Base-by-base conservation (phyloP, 2,797 vertebrate genomes). In the Schizopygopsis malacanthus region DNA sequence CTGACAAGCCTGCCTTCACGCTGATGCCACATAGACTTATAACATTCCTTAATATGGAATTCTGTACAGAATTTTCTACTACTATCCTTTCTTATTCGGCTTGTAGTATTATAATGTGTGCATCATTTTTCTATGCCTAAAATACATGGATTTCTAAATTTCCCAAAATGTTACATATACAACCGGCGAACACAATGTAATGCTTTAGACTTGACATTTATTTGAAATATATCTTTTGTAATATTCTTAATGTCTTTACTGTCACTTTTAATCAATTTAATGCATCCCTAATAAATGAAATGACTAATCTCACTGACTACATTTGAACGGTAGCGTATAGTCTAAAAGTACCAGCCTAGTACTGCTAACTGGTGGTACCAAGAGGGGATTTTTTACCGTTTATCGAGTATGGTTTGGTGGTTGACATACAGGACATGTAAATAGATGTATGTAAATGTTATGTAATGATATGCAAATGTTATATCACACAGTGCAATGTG, bases 361-460 rank as follows among this genome's bases (percentile, higher is more conserved):
- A n/a, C 56, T 37, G 43, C 25, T 65, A 18, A 47, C 47, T 1
- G 54, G 1, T 11, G 25, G n/a, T 6, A 63, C 4, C 39, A 20
- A 63, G 81, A 12, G 71, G 81, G 43, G 52, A 72, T 25, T 76
- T 71, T 80, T 33, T 33, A 79, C 9, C 9, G 15, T 67, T 63
- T 37, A 59, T 59, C 22, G 65, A n/a, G 22, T n/a, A n/a, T 20
- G 37, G 25, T 63, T 85, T 85, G 56, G 69, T 82, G 83, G 71
- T 76, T 81, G 11, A 39, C 65, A 67, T 41, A 16, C 18, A 84
- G 41, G 28, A 39, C 28, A 69, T 83, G 39, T 18, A 67, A 67
- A 67, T 67, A 67, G 8, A 65, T 18, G 0, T 65, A 65, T 33
- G 28, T 39, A 78, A 63, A 56, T 59, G 13, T 43, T 81, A 87